phyloP scores from a whole-genome alignment of 2,113 vertebrate species.

The Epinephelus lanceolatus region DNA sequence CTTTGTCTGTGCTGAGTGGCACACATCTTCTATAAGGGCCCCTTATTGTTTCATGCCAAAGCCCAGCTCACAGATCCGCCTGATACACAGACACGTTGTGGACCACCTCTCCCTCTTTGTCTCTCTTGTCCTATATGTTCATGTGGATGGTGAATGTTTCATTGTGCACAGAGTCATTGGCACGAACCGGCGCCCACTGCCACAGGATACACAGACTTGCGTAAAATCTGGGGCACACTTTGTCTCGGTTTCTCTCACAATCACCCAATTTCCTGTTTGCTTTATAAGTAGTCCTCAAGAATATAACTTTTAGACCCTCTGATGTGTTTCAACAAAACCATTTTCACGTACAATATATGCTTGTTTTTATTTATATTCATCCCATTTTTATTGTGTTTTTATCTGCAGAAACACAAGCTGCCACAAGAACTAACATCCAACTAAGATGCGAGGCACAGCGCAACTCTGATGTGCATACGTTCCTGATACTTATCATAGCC shows the following conservation, averaged over 20 bases:
- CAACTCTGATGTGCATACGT: background rate
- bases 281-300: background rate
- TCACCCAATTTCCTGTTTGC: constrained; percentile 43
- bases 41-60: constrained; percentile 61
- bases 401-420: background rate
- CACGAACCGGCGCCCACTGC: constrained; percentile 49
- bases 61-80: constrained; percentile 45
- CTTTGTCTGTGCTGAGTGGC: constrained; percentile 70
- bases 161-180: constrained; percentile 56
- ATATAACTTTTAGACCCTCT: background rate
- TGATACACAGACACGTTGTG: constrained; percentile 54
- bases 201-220: constrained; percentile 40
- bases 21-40: constrained; percentile 59
- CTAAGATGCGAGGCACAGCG: background rate
- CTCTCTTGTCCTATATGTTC: constrained; percentile 52
- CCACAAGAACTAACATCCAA: background rate
- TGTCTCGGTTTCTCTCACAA: constrained; percentile 9
- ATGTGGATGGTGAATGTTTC: constrained; percentile 62
- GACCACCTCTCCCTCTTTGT: constrained; percentile 51
- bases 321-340: background rate
- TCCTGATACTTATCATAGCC: background rate
- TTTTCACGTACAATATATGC: too few relatives aligned
- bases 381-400: background rate
- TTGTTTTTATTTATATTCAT: background rate
- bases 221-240: constrained; percentile 21